Conservation (phyloP, 1,140 invertebrate genomes). For the Oppia nitens region DNA sequence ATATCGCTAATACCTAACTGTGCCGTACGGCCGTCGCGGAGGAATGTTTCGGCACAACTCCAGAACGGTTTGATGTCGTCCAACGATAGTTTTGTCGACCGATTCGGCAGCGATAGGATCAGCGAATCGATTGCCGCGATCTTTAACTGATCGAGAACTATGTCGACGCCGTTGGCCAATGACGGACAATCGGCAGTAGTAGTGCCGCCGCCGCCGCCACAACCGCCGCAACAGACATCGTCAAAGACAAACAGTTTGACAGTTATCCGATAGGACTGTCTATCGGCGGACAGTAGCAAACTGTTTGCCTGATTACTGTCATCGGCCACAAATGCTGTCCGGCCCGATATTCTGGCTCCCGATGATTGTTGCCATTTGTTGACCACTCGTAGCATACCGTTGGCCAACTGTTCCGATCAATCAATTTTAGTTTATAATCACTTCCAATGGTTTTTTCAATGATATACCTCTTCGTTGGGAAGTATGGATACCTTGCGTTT, state of each 20-base stretch:
- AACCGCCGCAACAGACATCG: background rate
- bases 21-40: conserved; percentile 42
- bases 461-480: conserved; percentile 66
- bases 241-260: conserved; percentile 24
- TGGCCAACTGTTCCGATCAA: conserved; percentile 49
- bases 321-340: background rate
- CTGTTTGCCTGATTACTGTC: conserved; percentile 5
- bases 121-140: conserved; percentile 51
- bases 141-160: conserved; percentile 45
- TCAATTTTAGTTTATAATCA: no score
- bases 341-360: background rate
- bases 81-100: conserved; percentile 35
- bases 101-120: conserved; percentile 46
- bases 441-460: no score
- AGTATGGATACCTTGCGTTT: conserved; percentile 63
- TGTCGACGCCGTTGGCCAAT: conserved; percentile 22
- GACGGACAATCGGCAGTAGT: background rate
- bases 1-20: conserved; percentile 74
- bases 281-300: conserved; percentile 21
- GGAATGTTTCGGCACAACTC: conserved; percentile 49
- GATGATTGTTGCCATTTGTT: conserved; percentile 28
- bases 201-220: background rate
- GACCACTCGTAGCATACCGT: conserved; percentile 46
- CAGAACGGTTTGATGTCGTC: conserved; percentile 49
- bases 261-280: conserved; percentile 31